phyloP scores from a whole-genome alignment of 2,888 invertebrate genomes.

The Tanaodytes sp. region DNA sequence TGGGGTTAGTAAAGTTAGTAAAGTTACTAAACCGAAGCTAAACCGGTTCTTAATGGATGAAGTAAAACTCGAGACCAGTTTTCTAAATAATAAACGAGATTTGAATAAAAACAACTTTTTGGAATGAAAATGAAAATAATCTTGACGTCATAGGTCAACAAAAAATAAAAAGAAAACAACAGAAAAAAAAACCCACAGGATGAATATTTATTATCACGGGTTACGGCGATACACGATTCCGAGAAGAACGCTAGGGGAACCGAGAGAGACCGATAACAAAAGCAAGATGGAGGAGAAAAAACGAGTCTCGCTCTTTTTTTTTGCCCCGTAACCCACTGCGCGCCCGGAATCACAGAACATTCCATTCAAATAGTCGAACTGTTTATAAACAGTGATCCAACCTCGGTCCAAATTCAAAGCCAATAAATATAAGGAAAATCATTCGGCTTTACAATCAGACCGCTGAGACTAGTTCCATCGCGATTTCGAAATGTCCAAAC shows the following conservation, averaged over 20 bases:
- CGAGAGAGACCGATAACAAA: not conserved
- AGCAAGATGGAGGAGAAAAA: not conserved
- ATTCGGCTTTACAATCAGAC: not conserved
- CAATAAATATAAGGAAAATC: too few species aligned
- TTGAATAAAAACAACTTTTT: conserved; percentile 36
- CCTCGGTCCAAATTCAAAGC: too few species aligned
- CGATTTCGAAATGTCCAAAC: too few species aligned
- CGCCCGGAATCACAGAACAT: conserved; percentile 8
- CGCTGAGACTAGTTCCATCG: too few species aligned
- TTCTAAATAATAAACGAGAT: conserved; percentile 37
- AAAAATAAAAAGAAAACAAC: conserved; percentile 16
- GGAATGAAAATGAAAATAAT: conserved; percentile 48
- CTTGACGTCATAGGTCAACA: conserved; percentile 24
- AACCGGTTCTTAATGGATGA: conserved; percentile 41
- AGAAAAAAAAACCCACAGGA: conserved; percentile 23
- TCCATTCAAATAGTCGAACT: conserved; percentile 15
- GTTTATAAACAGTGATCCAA: too few species aligned
- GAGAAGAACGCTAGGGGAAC: not conserved
- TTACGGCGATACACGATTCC: conserved; percentile 12
- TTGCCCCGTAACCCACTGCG: conserved; percentile 29
- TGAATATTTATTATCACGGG: conserved; percentile 38
- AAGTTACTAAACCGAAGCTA: conserved; percentile 42
- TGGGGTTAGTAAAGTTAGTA: too few species aligned
- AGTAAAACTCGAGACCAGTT: conserved; percentile 48
- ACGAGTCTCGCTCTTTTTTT: conserved; percentile 11